Percentiles rank a stretch among this genome's conserved stretches.
These are phyloP conservation scores for Orius laevigatus DNA, from an alignment of 1,140 invertebrate species.

Conservation along the genomic window DNA sequence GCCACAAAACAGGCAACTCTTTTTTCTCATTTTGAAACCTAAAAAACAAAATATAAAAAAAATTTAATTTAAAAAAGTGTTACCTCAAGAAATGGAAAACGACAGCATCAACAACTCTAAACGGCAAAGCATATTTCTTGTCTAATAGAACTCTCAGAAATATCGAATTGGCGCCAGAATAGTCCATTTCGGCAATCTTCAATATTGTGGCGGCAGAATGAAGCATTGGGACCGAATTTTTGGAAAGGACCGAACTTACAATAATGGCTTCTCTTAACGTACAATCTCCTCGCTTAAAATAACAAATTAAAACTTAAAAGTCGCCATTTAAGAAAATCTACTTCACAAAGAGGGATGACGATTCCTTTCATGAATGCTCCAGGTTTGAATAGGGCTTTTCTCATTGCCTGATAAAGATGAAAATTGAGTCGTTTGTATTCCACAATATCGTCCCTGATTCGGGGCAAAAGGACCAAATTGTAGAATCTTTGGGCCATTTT, in stretches of 20 bases:
- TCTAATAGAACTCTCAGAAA: constrained; percentile 89
- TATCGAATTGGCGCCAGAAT: constrained; percentile 92
- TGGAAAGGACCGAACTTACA: constrained; percentile 75
- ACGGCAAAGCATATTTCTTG: constrained; percentile 96
- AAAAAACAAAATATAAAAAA: constrained; percentile 20
- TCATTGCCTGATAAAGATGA: constrained; percentile 87
- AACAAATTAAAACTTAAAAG: constrained; percentile 7
- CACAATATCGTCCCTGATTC: constrained; percentile 84
- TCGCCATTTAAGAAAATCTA: constrained; percentile 23
- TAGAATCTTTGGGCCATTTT: constrained; percentile 95
- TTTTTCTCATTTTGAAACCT: constrained; percentile 73
- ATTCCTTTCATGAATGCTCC: constrained; percentile 99
- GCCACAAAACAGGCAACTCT: constrained; percentile 88
- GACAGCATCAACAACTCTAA: constrained; percentile 86
- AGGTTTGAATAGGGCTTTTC: constrained; percentile 90
- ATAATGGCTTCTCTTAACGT: constrained; percentile 91
- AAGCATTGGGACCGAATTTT: constrained; percentile 88
- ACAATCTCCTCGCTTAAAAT: constrained; percentile 66
- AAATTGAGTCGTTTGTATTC: constrained; percentile 94
- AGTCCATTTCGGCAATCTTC: constrained; percentile 95
- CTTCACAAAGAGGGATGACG: constrained; percentile 74
- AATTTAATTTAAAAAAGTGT: constrained; percentile 14
- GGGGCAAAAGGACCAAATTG: constrained; percentile 80
- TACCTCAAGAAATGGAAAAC: constrained; percentile 88
- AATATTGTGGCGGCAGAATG: constrained; percentile 90